Evolutionary conservation across 2,113 vertebrate genomes (phyloP).

Genomic region (Chaetorhynchus papuensis): DNA sequence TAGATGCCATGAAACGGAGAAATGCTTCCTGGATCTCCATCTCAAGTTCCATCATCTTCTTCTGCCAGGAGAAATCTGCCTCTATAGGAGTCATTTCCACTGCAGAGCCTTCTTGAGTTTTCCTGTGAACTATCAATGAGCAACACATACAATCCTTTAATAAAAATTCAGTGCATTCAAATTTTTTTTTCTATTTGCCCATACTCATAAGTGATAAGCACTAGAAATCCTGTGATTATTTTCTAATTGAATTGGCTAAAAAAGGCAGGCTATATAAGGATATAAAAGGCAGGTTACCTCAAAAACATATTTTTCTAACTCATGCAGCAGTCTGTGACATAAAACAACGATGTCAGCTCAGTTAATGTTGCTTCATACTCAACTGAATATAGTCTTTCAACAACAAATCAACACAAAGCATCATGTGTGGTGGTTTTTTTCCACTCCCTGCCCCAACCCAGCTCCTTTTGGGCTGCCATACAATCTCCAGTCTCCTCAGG

Average conservation of each 20-base stretch:
- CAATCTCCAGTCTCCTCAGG: neutral
- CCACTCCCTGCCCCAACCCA: neutral
- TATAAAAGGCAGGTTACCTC: neutral
- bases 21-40: conserved; percentile 97
- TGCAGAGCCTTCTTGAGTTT: conserved; percentile 79
- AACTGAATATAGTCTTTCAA: neutral
- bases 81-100: conserved; percentile 95
- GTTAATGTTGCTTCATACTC: neutral
- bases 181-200: neutral
- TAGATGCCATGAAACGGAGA: conserved; percentile 93
- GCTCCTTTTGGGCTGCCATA: neutral
- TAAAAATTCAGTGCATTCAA: neutral
- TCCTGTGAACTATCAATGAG: conserved; percentile 72
- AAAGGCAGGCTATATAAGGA: neutral
- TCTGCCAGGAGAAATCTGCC: conserved; percentile 95
- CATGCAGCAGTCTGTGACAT: neutral
- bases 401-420: neutral
- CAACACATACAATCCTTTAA: neutral
- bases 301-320: neutral
- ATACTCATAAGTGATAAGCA: neutral
- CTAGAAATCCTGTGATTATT: neutral
- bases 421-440: neutral
- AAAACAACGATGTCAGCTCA: neutral
- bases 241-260: neutral
- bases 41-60: conserved; percentile 88